Base-by-base conservation (phyloP, 1,140 invertebrate genomes). In the Drosophila aff. region DNA sequence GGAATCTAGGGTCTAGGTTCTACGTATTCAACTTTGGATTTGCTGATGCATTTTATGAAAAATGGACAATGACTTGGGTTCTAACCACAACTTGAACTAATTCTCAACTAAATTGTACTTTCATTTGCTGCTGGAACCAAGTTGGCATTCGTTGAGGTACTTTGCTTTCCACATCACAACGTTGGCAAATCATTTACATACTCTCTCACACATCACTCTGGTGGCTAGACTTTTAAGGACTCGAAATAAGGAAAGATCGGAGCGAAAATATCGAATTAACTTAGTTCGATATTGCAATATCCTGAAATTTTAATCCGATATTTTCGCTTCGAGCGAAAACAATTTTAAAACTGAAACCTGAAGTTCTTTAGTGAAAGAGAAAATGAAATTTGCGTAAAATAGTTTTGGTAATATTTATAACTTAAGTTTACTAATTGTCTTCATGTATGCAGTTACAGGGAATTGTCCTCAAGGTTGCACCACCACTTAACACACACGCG, bases 151-250 rank as follows among this genome's bases (percentile, higher is more conserved):
- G 69, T 84, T 72, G 81, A 90, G 85, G 85, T 90, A 90, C 85
- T 89, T 87, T 60, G 68, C 81, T 90, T 84, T 83, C 41, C 73
- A 78, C 81, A 79, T 90, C 85, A 90, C 85, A 90, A 90, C 82
- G 61, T 71, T 76, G 50, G 49, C 50, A 74, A 76, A 59, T 77
- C 61, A 55, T 67, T 57, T 38, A 57, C 49, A 65, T 36, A 53
- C 44, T 66, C 33, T 53, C 44, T 66, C 33, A 62, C 46, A 62
- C 23, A 5, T 16, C 57, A 61, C 49, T 44, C 16, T 44, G 40
- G 63, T n/a, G 58, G 41, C 13, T 31, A 11, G 13, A 15, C 21
- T 10, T 15, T 38, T 16, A n/a, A 21, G 50, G 50, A 36, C 18
- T 53, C 18, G 3, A 36, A 15, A 2, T 52, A 18, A 1, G 8